These are phyloP conservation scores for Brachionus rotundiformis DNA, from an alignment of 1,140 invertebrate species.

Conservation along the genomic window DNA sequence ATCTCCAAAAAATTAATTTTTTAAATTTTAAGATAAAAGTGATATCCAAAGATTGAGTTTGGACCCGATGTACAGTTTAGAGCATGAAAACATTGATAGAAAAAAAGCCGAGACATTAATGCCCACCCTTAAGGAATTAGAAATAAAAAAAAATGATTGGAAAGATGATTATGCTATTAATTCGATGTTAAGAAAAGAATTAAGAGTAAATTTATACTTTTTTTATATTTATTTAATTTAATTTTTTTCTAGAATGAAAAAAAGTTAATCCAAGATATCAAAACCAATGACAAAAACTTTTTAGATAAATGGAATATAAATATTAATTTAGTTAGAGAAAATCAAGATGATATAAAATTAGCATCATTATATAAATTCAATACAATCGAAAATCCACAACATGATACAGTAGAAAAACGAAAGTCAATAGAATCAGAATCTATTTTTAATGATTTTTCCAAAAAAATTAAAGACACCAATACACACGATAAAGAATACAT, in stretches of 20 bases:
- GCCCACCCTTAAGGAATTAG: constrained; percentile 73
- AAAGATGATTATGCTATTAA: constrained; percentile 88
- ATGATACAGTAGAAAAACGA: constrained; percentile 9
- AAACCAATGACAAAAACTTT: constrained; percentile 72
- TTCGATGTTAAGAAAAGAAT: constrained; percentile 75
- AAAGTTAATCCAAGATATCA: constrained; percentile 73
- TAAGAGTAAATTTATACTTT: constrained; percentile 71
- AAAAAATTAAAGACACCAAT: neutral
- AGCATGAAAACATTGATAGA: constrained; percentile 82
- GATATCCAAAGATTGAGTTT: constrained; percentile 81
- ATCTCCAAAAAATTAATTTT: constrained; percentile 32
- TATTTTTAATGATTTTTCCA: neutral
- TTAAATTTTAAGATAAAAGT: constrained; percentile 81
- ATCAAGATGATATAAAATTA: constrained; percentile 75
- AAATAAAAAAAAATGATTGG: constrained; percentile 78
- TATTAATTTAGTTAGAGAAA: constrained; percentile 76
- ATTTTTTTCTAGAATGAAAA: constrained; percentile 63
- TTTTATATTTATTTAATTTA: neutral
- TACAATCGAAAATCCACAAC: constrained; percentile 54
- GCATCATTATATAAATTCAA: constrained; percentile 72
- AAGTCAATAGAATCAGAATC: constrained; percentile 25
- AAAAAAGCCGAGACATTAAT: constrained; percentile 72
- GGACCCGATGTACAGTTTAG: constrained; percentile 92
- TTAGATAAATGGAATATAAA: constrained; percentile 76
- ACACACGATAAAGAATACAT: neutral